Evolutionary conservation across 2,888 invertebrate genomes (phyloP).

Genomic region (Protophormia terraenovae): DNA sequence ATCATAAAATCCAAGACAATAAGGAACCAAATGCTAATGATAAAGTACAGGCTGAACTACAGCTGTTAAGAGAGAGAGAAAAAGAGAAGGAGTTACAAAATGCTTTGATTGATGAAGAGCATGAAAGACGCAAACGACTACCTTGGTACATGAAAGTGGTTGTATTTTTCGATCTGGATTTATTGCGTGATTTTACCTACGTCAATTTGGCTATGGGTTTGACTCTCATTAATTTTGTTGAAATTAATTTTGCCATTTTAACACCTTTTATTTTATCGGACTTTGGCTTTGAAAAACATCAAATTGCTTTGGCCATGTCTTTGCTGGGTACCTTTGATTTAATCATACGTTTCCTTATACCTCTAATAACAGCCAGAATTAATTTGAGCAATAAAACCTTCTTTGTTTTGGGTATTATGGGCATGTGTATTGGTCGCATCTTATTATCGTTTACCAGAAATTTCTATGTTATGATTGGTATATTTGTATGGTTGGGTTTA

Average conservation of each 20-base stretch:
- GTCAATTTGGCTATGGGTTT: slow-evolving; percentile 88
- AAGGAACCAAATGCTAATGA: slow-evolving; percentile 38
- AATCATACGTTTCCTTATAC: slow-evolving; percentile 85
- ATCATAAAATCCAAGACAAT: slow-evolving; percentile 37
- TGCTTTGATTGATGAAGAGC: slow-evolving; percentile 72
- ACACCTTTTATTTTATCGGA: slow-evolving; percentile 88
- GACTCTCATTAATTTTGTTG: slow-evolving; percentile 87
- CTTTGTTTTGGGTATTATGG: slow-evolving; percentile 86
- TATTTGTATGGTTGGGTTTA: slow-evolving; percentile 86
- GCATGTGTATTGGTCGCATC: slow-evolving; percentile 85
- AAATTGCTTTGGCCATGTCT: slow-evolving; percentile 88
- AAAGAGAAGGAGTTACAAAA: neutral
- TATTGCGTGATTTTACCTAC: slow-evolving; percentile 86
- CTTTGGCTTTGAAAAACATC: slow-evolving; percentile 82
- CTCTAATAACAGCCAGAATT: slow-evolving; percentile 86
- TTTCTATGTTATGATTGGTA: slow-evolving; percentile 83
- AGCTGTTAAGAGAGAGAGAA: slow-evolving; percentile 29
- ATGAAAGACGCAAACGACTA: slow-evolving; percentile 77
- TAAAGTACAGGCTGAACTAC: slow-evolving; percentile 6
- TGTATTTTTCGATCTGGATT: slow-evolving; percentile 87
- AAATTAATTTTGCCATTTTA: slow-evolving; percentile 88
- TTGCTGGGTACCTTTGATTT: slow-evolving; percentile 86
- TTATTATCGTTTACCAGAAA: slow-evolving; percentile 83
- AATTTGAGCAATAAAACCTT: slow-evolving; percentile 87
- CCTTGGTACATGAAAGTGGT: slow-evolving; percentile 84